These are phyloP conservation scores for Argopecten irradians DNA, from an alignment of 1,140 invertebrate species.

Conservation along the genomic window DNA sequence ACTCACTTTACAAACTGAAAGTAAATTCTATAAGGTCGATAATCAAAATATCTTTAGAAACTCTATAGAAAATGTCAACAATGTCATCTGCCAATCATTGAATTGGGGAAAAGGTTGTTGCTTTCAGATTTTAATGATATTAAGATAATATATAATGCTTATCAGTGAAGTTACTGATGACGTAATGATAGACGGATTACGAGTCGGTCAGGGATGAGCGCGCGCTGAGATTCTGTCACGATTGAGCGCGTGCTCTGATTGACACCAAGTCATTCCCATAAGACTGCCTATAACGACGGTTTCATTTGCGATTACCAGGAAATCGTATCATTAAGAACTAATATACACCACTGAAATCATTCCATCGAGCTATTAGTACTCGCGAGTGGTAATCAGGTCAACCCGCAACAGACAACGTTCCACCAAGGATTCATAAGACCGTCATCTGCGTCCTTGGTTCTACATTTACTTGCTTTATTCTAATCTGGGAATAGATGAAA, in stretches of 20 bases:
- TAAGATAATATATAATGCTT: neutral
- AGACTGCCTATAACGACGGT: neutral
- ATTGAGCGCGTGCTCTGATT: constrained; percentile 6
- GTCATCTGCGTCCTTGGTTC: neutral
- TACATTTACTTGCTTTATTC: neutral
- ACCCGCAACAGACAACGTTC: too few relatives aligned
- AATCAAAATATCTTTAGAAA: neutral
- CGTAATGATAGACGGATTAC: neutral
- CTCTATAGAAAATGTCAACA: neutral
- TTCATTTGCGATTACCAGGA: constrained; percentile 10
- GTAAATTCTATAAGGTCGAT: neutral
- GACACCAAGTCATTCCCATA: neutral
- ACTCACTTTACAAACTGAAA: neutral
- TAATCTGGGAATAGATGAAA: neutral
- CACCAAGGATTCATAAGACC: too few relatives aligned
- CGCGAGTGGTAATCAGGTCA: neutral
- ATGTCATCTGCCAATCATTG: neutral
- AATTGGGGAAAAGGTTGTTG: neutral
- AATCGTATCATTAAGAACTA: neutral
- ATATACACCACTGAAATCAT: neutral
- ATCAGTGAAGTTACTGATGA: neutral
- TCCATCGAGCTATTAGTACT: neutral
- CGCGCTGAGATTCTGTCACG: neutral
- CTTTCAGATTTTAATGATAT: neutral
- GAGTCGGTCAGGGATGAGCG: neutral